These are phyloP conservation scores for Botia kubotai DNA, from an alignment of 2,797 vertebrate genomes.

Conservation along the genomic window DNA sequence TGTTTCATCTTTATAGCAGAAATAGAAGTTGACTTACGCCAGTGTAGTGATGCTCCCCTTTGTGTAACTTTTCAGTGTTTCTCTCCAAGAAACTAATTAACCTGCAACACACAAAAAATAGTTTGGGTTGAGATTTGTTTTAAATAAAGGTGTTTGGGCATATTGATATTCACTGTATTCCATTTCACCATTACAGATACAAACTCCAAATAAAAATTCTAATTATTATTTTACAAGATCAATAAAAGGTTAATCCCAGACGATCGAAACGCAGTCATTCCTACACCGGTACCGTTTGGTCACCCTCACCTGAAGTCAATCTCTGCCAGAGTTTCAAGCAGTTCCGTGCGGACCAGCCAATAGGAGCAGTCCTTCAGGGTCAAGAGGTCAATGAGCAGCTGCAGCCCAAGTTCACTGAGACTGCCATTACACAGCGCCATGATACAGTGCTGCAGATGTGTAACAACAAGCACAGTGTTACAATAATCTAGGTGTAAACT, in stretches of 20 bases:
- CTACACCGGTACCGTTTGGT: not conserved
- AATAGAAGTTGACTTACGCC: conserved; percentile 78
- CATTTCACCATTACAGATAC: too few relatives aligned
- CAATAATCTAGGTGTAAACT: not conserved
- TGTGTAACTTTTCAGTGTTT: conserved; percentile 85
- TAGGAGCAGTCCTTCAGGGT: conserved; percentile 89
- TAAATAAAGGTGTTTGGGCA: too few relatives aligned
- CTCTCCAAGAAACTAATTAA: conserved; percentile 91
- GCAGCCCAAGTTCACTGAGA: conserved; percentile 90
- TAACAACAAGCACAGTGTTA: conserved; percentile 1
- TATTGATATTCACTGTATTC: too few relatives aligned
- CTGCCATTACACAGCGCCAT: conserved; percentile 89
- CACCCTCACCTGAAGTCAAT: conserved; percentile 89
- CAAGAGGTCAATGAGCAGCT: conserved; percentile 87
- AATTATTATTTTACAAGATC: too few relatives aligned
- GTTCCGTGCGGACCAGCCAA: conserved; percentile 95
- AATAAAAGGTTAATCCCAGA: too few relatives aligned
- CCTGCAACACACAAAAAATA: conserved; percentile 67
- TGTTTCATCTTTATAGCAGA: not conserved
- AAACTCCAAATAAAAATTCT: too few relatives aligned
- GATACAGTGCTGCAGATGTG: conserved; percentile 81
- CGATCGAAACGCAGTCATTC: too few relatives aligned
- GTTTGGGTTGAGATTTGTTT: too few relatives aligned
- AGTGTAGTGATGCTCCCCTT: conserved; percentile 92
- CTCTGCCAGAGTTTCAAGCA: conserved; percentile 93